Percentiles rank a stretch among this genome's conserved stretches.
These are phyloP conservation scores for Loriculus beryllinus DNA, from an alignment of 2,797 vertebrate species.

Conservation along the genomic window DNA sequence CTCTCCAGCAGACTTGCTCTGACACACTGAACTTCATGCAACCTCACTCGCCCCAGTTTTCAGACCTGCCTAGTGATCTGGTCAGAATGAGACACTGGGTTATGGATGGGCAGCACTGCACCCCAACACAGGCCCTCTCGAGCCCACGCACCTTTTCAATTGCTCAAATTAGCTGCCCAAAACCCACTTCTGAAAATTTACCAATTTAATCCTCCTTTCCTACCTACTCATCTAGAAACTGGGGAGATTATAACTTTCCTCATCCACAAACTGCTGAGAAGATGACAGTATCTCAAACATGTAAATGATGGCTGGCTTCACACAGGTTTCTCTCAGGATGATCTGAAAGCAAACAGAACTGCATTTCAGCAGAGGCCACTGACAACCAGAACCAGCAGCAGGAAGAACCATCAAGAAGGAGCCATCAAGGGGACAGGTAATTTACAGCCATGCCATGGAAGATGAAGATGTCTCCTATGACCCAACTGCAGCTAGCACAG, in stretches of 20 bases:
- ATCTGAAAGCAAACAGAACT: background rate
- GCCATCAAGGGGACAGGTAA: background rate
- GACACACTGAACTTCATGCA: background rate
- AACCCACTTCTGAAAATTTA: background rate
- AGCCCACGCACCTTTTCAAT: fast-evolving
- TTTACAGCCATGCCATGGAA: background rate
- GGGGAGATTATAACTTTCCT: background rate
- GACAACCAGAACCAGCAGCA: background rate
- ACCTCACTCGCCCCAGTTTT: background rate
- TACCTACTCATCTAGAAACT: background rate
- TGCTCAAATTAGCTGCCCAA: background rate
- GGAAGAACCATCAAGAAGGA: background rate
- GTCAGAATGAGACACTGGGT: background rate
- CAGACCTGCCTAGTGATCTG: background rate
- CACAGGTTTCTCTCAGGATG: background rate
- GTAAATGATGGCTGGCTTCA: background rate
- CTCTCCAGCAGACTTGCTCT: background rate
- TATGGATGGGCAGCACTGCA: background rate
- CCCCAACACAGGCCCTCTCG: background rate
- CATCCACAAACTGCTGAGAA: background rate
- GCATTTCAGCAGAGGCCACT: background rate
- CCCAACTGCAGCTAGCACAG: background rate
- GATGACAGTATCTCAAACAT: background rate
- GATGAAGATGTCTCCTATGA: background rate
- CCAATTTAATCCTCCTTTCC: background rate